Evolutionary conservation across 2,113 vertebrate species (phyloP).

Genomic region (Ammospiza nelsoni): DNA sequence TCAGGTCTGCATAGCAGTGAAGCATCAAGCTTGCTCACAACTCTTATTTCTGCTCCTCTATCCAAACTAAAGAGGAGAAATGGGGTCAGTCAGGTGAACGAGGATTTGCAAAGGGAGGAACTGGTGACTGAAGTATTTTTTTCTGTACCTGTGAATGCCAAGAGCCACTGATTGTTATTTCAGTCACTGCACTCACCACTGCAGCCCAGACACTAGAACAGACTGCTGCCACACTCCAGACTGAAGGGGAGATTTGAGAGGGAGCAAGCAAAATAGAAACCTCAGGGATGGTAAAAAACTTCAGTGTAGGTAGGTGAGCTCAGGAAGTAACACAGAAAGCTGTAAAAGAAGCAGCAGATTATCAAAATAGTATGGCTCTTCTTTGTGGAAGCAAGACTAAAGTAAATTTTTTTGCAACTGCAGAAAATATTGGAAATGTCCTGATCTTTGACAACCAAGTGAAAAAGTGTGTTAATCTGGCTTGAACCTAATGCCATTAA

Average conservation of each 20-base stretch:
- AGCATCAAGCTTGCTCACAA: not conserved
- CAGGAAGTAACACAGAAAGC: not conserved
- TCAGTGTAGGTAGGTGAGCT: not conserved
- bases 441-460: not conserved
- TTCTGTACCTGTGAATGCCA: not conserved
- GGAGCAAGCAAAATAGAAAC: not conserved
- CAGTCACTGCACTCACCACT: not conserved
- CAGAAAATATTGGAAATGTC: not conserved
- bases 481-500: not conserved
- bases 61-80: not conserved
- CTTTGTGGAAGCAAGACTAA: not conserved
- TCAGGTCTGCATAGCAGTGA: not conserved
- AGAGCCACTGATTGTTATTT: not conserved
- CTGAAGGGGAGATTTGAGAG: not conserved
- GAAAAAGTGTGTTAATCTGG: not conserved
- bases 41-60: not conserved
- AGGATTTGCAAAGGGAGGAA: not conserved
- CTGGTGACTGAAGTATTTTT: not conserved
- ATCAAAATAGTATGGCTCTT: not conserved
- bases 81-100: rapidly evolving
- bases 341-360: not conserved
- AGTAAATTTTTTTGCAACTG: not conserved
- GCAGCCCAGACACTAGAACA: not conserved
- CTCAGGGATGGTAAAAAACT: not conserved
- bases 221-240: not conserved